Conservation (phyloP, 2,113 vertebrate species). For the Dipodomys stephensi region DNA sequence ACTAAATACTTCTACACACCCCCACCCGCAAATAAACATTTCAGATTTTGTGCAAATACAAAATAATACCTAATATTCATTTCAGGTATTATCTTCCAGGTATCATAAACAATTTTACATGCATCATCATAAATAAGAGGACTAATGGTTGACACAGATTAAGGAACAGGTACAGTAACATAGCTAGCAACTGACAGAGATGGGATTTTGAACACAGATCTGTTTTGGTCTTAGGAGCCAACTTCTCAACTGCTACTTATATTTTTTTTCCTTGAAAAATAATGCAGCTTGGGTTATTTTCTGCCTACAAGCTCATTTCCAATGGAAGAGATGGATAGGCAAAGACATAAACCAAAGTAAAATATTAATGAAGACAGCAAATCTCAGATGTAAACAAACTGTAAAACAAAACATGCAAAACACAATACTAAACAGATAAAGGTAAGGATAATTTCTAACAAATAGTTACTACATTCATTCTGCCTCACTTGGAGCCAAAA, state of each 20-base stretch:
- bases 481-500: not conserved
- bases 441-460: not conserved
- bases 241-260: not conserved
- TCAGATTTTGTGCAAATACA: not conserved
- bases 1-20: not conserved
- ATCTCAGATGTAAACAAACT: not conserved
- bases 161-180: not conserved
- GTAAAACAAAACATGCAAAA: constrained; percentile 29
- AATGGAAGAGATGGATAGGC: not conserved
- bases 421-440: constrained; percentile 3
- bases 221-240: not conserved
- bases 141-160: not conserved
- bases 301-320: constrained; percentile 4
- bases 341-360: constrained; percentile 16
- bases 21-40: constrained; percentile 38
- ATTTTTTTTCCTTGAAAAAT: constrained; percentile 14
- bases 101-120: not conserved
- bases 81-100: not conserved
- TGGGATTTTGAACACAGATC: not conserved
- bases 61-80: constrained; percentile 34
- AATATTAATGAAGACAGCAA: not conserved
- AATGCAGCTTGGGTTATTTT: not conserved
- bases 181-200: not conserved
- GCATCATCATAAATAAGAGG: not conserved
- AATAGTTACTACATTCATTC: not conserved